A percentile compares a stretch with the other conserved stretches of the same genome.
phyloP scores from a whole-genome alignment of 1,140 invertebrate species.

The Lasaia peninsularis region DNA sequence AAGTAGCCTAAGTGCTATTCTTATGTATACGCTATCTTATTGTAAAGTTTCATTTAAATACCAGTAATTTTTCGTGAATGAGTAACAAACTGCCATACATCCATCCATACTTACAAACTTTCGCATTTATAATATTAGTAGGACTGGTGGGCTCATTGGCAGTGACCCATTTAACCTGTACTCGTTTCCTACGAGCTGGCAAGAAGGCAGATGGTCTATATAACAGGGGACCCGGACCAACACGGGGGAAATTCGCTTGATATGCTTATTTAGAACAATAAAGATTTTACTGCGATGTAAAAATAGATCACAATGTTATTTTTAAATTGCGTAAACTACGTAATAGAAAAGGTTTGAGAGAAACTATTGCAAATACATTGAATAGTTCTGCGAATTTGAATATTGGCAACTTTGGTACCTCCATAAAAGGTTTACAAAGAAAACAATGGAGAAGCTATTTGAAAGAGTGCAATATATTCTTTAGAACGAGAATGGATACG shows the following conservation, averaged over 20 bases:
- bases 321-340: constrained; percentile 13
- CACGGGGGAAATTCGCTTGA: neutral
- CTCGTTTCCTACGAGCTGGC: too few species aligned
- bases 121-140: too few species aligned
- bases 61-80: too few species aligned
- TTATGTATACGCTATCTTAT: too few species aligned
- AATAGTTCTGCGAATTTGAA: constrained; percentile 63
- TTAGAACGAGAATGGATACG: constrained; percentile 30
- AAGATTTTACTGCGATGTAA: neutral
- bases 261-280: neutral
- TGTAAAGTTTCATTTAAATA: too few species aligned
- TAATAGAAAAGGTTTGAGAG: constrained; percentile 10
- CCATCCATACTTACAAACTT: too few species aligned
- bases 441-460: constrained; percentile 44
- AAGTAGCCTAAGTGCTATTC: too few species aligned
- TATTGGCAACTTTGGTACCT: constrained; percentile 51
- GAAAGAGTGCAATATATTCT: constrained; percentile 50
- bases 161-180: neutral
- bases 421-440: constrained; percentile 41
- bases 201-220: too few species aligned
- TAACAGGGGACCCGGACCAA: too few species aligned
- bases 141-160: too few species aligned
- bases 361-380: constrained; percentile 49
- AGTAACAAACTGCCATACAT: too few species aligned
- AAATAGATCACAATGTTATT: constrained; percentile 11